phyloP scores from a whole-genome alignment of 2,113 vertebrate species.

The Naja naja region DNA sequence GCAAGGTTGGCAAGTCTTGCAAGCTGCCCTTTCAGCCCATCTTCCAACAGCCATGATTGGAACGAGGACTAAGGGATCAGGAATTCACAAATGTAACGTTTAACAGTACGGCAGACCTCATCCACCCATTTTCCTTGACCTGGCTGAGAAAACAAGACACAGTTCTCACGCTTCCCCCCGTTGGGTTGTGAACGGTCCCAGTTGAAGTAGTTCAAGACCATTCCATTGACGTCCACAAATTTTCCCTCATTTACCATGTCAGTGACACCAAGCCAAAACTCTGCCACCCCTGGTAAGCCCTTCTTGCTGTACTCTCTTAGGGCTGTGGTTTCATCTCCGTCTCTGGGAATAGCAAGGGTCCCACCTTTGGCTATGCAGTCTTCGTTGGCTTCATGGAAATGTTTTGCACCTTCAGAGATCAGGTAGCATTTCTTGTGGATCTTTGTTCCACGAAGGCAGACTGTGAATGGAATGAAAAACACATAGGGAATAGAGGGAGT shows the following conservation, averaged over 20 bases:
- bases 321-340: slow-evolving; percentile 77
- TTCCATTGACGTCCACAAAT: slow-evolving; percentile 90
- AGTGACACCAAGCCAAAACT: slow-evolving; percentile 93
- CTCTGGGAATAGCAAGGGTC: slow-evolving; percentile 85
- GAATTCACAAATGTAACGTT: slow-evolving; percentile 94
- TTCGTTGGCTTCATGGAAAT: slow-evolving; percentile 93
- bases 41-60: background rate
- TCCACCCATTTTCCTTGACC: slow-evolving; percentile 92
- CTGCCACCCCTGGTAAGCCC: slow-evolving; percentile 74
- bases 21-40: background rate
- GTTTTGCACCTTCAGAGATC: slow-evolving; percentile 78
- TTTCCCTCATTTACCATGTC: slow-evolving; percentile 90
- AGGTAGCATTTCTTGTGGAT: slow-evolving; percentile 92
- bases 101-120: slow-evolving; percentile 85
- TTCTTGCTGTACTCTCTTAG: slow-evolving; percentile 85
- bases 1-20: background rate
- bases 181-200: slow-evolving; percentile 91
- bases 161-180: slow-evolving; percentile 88
- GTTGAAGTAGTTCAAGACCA: slow-evolving; percentile 82
- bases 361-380: slow-evolving; percentile 95
- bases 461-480: slow-evolving; percentile 72
- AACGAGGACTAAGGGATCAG: slow-evolving; percentile 77
- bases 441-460: slow-evolving; percentile 93
- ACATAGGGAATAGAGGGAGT: background rate
- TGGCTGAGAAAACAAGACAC: slow-evolving; percentile 80